phyloP scores from a whole-genome alignment of 2,113 vertebrate genomes.

The Gobius niger region DNA sequence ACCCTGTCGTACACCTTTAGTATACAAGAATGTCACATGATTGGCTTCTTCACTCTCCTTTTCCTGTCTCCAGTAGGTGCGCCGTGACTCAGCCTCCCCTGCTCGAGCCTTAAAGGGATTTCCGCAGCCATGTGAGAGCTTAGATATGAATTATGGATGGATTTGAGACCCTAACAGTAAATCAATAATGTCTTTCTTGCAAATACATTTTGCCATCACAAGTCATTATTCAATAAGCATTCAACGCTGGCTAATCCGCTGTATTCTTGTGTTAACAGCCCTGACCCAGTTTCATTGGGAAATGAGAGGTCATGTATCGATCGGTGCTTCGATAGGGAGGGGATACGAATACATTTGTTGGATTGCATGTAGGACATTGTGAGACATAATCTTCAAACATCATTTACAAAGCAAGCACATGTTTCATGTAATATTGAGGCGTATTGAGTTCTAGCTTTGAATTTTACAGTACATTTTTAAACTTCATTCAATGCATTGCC shows the following conservation, averaged over 20 bases:
- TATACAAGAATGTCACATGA: constrained; percentile 65
- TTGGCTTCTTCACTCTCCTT: constrained; percentile 68
- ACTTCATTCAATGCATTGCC: constrained; percentile 23
- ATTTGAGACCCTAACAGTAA: constrained; percentile 56
- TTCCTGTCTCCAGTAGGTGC: constrained; percentile 69
- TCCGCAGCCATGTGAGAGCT: constrained; percentile 56
- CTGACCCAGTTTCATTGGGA: constrained; percentile 47
- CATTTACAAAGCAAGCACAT: constrained; percentile 13
- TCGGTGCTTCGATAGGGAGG: constrained; percentile 25
- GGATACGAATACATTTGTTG: constrained; percentile 26
- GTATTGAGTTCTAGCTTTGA: constrained; percentile 18
- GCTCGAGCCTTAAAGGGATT: constrained; percentile 49
- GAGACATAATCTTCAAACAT: constrained; percentile 27
- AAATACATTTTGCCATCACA: constrained; percentile 48
- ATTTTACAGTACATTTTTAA: constrained; percentile 28
- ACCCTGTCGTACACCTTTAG: constrained; percentile 62
- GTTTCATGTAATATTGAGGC: constrained; percentile 16
- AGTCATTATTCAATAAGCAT: constrained; percentile 60
- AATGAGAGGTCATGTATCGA: constrained; percentile 43
- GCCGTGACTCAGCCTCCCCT: constrained; percentile 39
- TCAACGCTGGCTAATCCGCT: constrained; percentile 41
- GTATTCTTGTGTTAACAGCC: constrained; percentile 50
- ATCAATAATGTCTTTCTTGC: constrained; percentile 63
- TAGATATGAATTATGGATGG: constrained; percentile 69
- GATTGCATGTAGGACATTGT: constrained; percentile 16